phyloP scores from a whole-genome alignment of 2,888 invertebrate species.

The Drosophila barbarae region DNA sequence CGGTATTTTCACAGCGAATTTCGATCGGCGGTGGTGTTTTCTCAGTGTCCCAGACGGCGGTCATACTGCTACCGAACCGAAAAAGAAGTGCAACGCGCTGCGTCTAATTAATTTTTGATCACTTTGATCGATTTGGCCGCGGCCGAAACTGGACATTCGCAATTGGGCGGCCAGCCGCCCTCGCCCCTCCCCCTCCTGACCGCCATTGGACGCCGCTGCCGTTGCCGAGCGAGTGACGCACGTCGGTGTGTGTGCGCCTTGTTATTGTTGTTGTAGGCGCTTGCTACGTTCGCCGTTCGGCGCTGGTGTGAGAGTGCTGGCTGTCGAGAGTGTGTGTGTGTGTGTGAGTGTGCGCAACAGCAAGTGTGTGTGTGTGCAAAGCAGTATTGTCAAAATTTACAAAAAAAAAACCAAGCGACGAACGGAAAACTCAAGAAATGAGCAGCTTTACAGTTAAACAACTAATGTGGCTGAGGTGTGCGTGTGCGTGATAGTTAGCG shows the following conservation, averaged over 20 bases:
- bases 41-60: not conserved
- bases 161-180: slow-evolving; percentile 42
- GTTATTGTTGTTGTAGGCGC: slow-evolving; percentile 40
- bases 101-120: slow-evolving; percentile 34
- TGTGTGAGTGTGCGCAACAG: slow-evolving; percentile 1
- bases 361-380: slow-evolving; percentile 30
- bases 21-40: slow-evolving; percentile 1
- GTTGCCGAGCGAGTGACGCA: slow-evolving; percentile 31
- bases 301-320: slow-evolving; percentile 14
- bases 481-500: not conserved
- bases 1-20: not conserved
- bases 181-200: slow-evolving; percentile 24
- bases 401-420: slow-evolving; percentile 21
- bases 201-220: slow-evolving; percentile 20
- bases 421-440: slow-evolving; percentile 21
- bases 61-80: slow-evolving; percentile 15
- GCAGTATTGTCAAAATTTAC: slow-evolving; percentile 40
- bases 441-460: slow-evolving; percentile 17
- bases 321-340: slow-evolving; percentile 2
- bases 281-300: slow-evolving; percentile 39
- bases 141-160: slow-evolving; percentile 24
- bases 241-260: slow-evolving; percentile 41
- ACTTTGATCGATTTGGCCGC: slow-evolving; percentile 37
- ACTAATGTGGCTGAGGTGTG: not conserved
- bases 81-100: slow-evolving; percentile 40